Conservation (phyloP, 2,888 invertebrate species). For the Digitonthophagus gazella region DNA sequence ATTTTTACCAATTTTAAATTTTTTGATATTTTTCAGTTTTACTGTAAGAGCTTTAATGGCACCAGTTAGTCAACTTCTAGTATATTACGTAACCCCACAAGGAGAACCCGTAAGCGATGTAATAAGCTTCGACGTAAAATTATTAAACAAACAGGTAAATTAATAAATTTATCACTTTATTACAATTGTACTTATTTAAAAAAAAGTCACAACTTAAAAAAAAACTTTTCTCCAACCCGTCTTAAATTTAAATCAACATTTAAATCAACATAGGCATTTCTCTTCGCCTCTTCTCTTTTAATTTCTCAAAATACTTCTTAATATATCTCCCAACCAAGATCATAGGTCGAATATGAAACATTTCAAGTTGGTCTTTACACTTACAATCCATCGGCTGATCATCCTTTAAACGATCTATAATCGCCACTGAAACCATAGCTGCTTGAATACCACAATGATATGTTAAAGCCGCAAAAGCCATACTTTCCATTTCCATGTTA, state of each 20-base stretch:
- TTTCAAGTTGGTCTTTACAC: constrained; percentile 83
- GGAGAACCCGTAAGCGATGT: constrained; percentile 68
- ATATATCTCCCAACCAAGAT: constrained; percentile 80
- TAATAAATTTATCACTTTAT: neutral
- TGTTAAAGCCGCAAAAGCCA: constrained; percentile 90
- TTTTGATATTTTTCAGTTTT: constrained; percentile 60
- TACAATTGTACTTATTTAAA: neutral
- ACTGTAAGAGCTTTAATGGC: constrained; percentile 66
- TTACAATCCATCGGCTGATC: constrained; percentile 94
- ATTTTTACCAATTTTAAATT: constrained; percentile 25
- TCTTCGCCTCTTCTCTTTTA: neutral
- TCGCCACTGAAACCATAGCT: constrained; percentile 90
- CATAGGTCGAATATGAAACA: constrained; percentile 90
- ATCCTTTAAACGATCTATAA: constrained; percentile 88
- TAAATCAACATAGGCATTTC: neutral
- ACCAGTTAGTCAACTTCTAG: constrained; percentile 64
- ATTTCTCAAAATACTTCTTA: constrained; percentile 72
- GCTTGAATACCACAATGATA: constrained; percentile 92
- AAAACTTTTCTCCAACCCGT: constrained; percentile 3
- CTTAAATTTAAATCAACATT: no score
- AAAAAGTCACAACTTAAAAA: neutral
- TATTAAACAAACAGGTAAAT: constrained; percentile 61
- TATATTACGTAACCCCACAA: constrained; percentile 65
- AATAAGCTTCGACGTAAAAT: constrained; percentile 62
- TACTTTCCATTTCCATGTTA: constrained; percentile 97